Percentiles rank a stretch among this genome's conserved stretches.
phyloP scores from a whole-genome alignment of 2,113 vertebrate genomes.

The Microcebus griseorufus region DNA sequence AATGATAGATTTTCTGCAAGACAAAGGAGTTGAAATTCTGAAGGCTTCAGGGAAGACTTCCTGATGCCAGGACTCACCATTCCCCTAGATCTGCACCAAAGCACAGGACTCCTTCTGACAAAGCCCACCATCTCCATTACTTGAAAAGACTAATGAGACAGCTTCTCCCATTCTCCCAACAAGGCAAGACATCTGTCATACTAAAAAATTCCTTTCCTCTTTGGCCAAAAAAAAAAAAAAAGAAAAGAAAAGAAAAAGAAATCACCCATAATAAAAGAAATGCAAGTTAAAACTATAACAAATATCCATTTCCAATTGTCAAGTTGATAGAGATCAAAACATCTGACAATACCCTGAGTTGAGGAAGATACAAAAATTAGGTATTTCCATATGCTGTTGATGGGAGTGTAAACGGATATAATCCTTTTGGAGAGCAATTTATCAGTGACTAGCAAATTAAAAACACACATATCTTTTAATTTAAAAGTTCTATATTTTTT shows the following conservation, averaged over 20 bases:
- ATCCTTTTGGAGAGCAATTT: neutral
- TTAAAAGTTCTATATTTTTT: constrained; percentile 2
- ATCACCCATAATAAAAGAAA: neutral
- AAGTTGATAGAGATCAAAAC: neutral
- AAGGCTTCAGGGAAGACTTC: no score
- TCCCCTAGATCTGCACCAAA: no score
- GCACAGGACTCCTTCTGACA: no score
- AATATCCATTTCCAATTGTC: neutral
- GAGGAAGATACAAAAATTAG: neutral
- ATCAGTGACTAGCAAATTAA: neutral
- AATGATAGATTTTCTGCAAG: no score
- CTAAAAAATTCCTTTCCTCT: no score
- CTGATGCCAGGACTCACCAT: no score
- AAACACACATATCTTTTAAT: neutral
- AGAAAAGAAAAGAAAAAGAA: neutral
- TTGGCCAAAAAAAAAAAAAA: no score
- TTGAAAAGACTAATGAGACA: no score
- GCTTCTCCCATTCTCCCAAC: no score
- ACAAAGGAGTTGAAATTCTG: no score
- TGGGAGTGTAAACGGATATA: neutral
- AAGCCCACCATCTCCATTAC: no score
- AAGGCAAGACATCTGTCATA: no score
- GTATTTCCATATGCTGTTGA: neutral
- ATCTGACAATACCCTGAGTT: neutral
- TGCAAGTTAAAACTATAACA: neutral